Percentiles rank a stretch among this genome's conserved stretches.
Evolutionary conservation across 1,140 invertebrate species (phyloP).

Genomic region (Melitaea cinxia): DNA sequence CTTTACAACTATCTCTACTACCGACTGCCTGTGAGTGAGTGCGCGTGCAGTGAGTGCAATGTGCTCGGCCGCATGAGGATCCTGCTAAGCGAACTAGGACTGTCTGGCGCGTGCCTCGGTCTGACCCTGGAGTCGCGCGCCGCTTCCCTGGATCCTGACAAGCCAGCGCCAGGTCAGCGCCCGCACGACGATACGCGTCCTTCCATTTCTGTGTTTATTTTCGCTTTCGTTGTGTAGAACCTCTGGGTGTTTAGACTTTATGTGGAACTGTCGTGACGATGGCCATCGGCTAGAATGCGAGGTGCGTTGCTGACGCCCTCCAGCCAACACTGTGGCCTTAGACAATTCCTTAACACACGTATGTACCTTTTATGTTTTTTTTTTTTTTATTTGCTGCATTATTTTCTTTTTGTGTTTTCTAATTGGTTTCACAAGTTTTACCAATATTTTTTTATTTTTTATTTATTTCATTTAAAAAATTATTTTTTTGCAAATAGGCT

Average conservation of each 20-base stretch:
- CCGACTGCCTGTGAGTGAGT: constrained; percentile 75
- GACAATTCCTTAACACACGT: constrained; percentile 76
- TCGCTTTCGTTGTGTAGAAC: constrained; percentile 80
- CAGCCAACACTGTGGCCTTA: constrained; percentile 77
- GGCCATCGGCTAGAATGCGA: constrained; percentile 81
- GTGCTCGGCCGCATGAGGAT: constrained; percentile 82
- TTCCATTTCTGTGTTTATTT: constrained; percentile 79
- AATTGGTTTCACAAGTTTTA: not conserved
- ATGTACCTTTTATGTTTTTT: constrained; percentile 62
- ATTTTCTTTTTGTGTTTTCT: not conserved
- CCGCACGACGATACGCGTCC: constrained; percentile 66
- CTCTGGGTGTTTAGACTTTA: constrained; percentile 76
- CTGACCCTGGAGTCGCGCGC: constrained; percentile 78
- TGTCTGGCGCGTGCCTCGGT: constrained; percentile 78
- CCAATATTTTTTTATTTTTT: constrained; percentile 37
- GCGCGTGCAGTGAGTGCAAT: constrained; percentile 79
- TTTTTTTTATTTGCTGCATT: constrained; percentile 55
- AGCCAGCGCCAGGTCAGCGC: constrained; percentile 81
- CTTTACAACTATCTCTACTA: constrained; percentile 58
- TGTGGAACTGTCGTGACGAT: constrained; percentile 79
- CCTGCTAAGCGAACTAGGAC: constrained; percentile 81
- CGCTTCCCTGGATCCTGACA: constrained; percentile 76
- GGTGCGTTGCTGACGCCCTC: constrained; percentile 80
- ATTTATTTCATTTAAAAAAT: too few species aligned
- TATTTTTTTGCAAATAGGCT: too few species aligned